phyloP scores from a whole-genome alignment of 2,888 invertebrate genomes.

The Stenodema calcarata region DNA sequence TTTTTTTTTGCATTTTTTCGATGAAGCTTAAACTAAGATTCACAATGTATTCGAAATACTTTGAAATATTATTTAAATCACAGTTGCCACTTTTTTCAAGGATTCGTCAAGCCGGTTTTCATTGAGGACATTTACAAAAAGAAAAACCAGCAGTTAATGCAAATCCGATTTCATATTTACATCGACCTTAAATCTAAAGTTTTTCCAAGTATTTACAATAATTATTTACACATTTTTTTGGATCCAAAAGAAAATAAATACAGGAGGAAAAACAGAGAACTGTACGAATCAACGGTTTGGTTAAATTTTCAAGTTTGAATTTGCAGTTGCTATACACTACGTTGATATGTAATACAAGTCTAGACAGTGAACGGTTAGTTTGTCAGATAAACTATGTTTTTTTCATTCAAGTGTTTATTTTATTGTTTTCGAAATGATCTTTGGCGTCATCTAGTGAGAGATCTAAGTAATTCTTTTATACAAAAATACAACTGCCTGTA shows the following conservation, averaged over 20 bases:
- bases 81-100: constrained; percentile 46
- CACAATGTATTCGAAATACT: constrained; percentile 45
- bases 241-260: constrained; percentile 55
- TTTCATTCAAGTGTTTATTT: constrained; percentile 11
- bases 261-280: constrained; percentile 51
- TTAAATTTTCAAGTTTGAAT: constrained; percentile 20
- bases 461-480: constrained; percentile 50
- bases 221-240: constrained; percentile 47
- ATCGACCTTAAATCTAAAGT: constrained; percentile 43
- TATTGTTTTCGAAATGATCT: constrained; percentile 46
- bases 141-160: constrained; percentile 18
- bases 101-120: constrained; percentile 39
- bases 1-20: background rate
- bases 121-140: constrained; percentile 39
- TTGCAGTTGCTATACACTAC: constrained; percentile 36
- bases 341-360: constrained; percentile 53
- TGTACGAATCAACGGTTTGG: constrained; percentile 33
- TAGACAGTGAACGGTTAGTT: constrained; percentile 45
- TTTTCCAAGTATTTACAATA: constrained; percentile 42
- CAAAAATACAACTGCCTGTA: constrained; percentile 52
- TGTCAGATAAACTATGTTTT: constrained; percentile 25
- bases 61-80: constrained; percentile 45
- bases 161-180: constrained; percentile 18
- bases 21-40: constrained; percentile 40
- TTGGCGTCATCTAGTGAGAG: constrained; percentile 55